phyloP scores from a whole-genome alignment of 1,140 invertebrate genomes.

The Meteorus sp. region DNA sequence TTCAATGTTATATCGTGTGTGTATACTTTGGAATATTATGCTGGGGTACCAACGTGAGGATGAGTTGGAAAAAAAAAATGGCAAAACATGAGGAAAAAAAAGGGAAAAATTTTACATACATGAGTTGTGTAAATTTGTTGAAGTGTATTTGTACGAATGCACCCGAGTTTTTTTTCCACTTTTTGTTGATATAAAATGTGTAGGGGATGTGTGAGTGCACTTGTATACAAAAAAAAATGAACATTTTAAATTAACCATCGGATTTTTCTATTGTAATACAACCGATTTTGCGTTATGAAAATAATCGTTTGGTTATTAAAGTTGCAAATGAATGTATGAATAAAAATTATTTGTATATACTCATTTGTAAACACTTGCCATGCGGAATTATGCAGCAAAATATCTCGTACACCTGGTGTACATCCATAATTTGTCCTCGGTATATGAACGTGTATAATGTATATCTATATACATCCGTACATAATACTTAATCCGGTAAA shows the following conservation, averaged over 20 bases:
- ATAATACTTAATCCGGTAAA: conserved; percentile 11
- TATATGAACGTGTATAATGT: neutral
- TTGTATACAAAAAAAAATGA: too few relatives aligned
- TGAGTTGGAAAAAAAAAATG: neutral
- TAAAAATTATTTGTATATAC: neutral
- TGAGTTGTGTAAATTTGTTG: too few relatives aligned
- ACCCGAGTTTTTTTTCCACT: too few relatives aligned
- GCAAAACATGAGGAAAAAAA: neutral
- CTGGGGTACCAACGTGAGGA: neutral
- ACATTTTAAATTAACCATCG: too few relatives aligned
- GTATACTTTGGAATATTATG: neutral
- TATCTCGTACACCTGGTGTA: conserved; percentile 16
- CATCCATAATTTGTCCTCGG: conserved; percentile 7
- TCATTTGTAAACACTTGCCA: neutral
- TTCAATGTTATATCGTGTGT: neutral
- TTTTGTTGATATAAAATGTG: too few relatives aligned
- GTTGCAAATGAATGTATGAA: neutral
- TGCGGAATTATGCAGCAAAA: neutral
- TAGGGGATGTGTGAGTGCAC: too few relatives aligned
- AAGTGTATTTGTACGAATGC: too few relatives aligned
- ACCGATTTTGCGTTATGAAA: too few relatives aligned
- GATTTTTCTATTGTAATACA: too few relatives aligned
- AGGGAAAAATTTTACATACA: too few relatives aligned
- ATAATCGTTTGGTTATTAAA: too few relatives aligned
- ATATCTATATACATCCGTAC: too few relatives aligned